phyloP scores from a whole-genome alignment of 2,797 vertebrate species.

The Sebastes hubbsi region DNA sequence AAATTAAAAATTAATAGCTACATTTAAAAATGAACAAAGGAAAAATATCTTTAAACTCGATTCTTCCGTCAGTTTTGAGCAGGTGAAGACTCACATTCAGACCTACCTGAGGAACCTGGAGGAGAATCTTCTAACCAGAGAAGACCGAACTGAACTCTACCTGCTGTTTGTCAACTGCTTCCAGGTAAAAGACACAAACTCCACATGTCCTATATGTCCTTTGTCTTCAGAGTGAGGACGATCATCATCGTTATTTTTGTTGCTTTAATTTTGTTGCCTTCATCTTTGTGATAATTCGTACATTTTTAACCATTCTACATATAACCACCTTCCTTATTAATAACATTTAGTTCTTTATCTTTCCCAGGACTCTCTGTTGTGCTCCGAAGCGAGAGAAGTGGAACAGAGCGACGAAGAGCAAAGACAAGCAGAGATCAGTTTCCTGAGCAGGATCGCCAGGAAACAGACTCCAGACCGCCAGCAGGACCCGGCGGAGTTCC shows the following conservation, averaged over 20 bases:
- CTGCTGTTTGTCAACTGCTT: slow-evolving; percentile 84
- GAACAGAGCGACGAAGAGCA: slow-evolving; percentile 11
- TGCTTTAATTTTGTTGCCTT: background rate
- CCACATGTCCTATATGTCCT: background rate
- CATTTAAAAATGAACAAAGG: too few relatives aligned
- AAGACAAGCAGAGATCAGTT: slow-evolving; percentile 38
- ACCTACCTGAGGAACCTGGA: slow-evolving; percentile 74
- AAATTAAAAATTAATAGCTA: too few relatives aligned
- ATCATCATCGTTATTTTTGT: background rate
- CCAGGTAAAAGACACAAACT: slow-evolving; percentile 64
- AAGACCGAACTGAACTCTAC: slow-evolving; percentile 79
- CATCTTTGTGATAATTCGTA: background rate
- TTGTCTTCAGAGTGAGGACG: background rate
- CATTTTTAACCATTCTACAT: background rate
- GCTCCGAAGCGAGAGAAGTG: slow-evolving; percentile 27
- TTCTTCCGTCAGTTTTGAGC: slow-evolving; percentile 68
- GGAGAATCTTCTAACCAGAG: slow-evolving; percentile 64
- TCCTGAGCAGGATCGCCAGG: slow-evolving; percentile 74
- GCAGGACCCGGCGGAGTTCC: slow-evolving; percentile 75
- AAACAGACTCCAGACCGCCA: slow-evolving; percentile 58
- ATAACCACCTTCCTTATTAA: too few relatives aligned
- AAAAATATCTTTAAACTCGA: too few relatives aligned
- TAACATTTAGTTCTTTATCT: background rate
- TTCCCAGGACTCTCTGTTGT: slow-evolving; percentile 73
- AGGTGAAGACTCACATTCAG: slow-evolving; percentile 79